Percentiles rank a stretch among this genome's conserved stretches.
phyloP scores from a whole-genome alignment of 2,888 invertebrate species.

The Phasia obesa region DNA sequence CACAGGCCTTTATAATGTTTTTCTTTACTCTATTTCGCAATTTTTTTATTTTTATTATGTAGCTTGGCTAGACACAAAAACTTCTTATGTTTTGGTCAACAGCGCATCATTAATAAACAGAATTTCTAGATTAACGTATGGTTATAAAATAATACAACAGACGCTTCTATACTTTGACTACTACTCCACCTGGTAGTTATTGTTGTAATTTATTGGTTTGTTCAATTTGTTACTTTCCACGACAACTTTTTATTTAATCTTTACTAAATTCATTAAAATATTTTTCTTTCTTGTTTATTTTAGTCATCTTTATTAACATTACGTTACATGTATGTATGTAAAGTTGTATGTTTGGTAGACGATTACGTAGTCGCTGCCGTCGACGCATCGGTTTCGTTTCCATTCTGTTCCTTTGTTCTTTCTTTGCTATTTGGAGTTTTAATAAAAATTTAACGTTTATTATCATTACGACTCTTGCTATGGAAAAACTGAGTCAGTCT shows the following conservation, averaged over 20 bases:
- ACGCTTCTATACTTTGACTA: background rate
- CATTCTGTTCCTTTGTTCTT: background rate
- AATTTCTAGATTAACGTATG: constrained; percentile 32
- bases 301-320: constrained; percentile 28
- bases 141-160: constrained; percentile 14
- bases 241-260: constrained; percentile 14
- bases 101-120: constrained; percentile 53
- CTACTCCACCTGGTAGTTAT: constrained; percentile 1
- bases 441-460: background rate
- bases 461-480: background rate
- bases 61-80: constrained; percentile 56
- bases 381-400: background rate
- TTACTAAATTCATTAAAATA: constrained; percentile 47
- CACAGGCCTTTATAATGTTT: constrained; percentile 80
- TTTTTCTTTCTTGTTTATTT: constrained; percentile 41
- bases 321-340: background rate
- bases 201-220: constrained; percentile 11
- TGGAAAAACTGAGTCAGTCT: too few relatives aligned
- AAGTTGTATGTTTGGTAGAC: background rate
- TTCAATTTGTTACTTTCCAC: constrained; percentile 5
- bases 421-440: background rate
- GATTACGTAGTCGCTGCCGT: background rate
- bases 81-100: constrained; percentile 50
- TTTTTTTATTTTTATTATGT: constrained; percentile 35
- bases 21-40: constrained; percentile 11